A percentile compares a stretch with the other conserved stretches of the same genome.
Evolutionary conservation across 2,888 invertebrate species (phyloP).

Genomic region (Drosophila suboccidentalis): DNA sequence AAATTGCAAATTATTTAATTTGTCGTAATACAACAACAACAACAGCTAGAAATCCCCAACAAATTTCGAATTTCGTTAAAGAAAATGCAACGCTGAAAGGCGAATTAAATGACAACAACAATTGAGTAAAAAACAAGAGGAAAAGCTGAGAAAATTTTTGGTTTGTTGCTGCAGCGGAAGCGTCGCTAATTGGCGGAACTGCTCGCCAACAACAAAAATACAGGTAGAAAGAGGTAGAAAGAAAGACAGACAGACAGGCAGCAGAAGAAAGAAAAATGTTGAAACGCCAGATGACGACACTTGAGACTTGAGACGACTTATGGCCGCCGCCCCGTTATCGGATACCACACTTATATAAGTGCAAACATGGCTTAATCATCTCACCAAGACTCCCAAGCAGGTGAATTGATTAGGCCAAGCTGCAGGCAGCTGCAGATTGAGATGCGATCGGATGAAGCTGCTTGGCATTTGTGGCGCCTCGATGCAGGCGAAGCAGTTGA

Average conservation of each 20-base stretch:
- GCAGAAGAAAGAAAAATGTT: slow-evolving; percentile 61
- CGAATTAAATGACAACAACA: slow-evolving; percentile 38
- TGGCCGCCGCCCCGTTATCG: slow-evolving; percentile 65
- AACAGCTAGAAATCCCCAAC: slow-evolving; percentile 19
- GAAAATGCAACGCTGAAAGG: slow-evolving; percentile 39
- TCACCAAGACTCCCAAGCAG: slow-evolving; percentile 51
- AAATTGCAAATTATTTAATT: slow-evolving; percentile 74
- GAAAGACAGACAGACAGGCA: slow-evolving; percentile 3
- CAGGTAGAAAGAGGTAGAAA: slow-evolving; percentile 28
- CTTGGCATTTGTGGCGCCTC: slow-evolving; percentile 18
- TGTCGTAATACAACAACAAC: slow-evolving; percentile 33
- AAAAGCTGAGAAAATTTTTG: slow-evolving; percentile 70
- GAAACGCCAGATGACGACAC: slow-evolving; percentile 76
- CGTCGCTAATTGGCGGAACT: slow-evolving; percentile 80
- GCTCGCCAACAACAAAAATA: slow-evolving; percentile 46
- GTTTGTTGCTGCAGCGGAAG: slow-evolving; percentile 70
- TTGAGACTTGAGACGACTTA: slow-evolving; percentile 71
- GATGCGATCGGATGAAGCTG: slow-evolving; percentile 27
- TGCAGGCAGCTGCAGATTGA: slow-evolving; percentile 13
- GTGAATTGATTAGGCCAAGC: slow-evolving; percentile 70
- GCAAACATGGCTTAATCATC: slow-evolving; percentile 80
- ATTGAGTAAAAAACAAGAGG: slow-evolving; percentile 41
- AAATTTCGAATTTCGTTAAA: slow-evolving; percentile 35
- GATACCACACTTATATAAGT: slow-evolving; percentile 74
- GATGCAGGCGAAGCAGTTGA: slow-evolving; percentile 44